phyloP scores from a whole-genome alignment of 1,140 invertebrate genomes.

The Sycobia sp. region DNA sequence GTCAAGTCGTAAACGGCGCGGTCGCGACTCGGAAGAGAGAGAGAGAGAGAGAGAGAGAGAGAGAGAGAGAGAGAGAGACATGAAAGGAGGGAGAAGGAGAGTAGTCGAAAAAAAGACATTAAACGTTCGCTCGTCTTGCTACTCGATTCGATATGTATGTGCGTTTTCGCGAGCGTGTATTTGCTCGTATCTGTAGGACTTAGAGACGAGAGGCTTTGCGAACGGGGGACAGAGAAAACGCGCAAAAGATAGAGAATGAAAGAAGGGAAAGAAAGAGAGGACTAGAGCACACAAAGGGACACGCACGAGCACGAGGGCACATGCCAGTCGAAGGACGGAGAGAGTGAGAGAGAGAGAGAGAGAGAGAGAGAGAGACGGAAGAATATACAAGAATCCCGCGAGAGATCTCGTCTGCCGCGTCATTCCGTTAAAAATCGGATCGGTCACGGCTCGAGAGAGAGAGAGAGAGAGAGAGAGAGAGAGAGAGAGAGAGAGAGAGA shows the following conservation, averaged over 20 bases:
- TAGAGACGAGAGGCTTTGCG: no score
- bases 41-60: no score
- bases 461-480: neutral
- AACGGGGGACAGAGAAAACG: no score
- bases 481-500: neutral
- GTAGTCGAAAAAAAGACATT: conserved; percentile 14
- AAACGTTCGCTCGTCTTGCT: neutral
- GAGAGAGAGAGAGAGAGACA: no score
- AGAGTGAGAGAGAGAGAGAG: neutral
- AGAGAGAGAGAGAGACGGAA: neutral
- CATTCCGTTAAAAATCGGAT: conserved; percentile 59
- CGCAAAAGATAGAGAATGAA: no score
- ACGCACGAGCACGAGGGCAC: neutral
- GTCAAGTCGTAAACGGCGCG: conserved; percentile 30
- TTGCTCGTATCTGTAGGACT: no score
- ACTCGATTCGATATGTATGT: no score
- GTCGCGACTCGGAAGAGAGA: conserved; percentile 3
- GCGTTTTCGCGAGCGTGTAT: no score
- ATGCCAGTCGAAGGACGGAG: neutral
- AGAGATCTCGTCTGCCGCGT: conserved; percentile 28
- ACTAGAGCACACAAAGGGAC: neutral
- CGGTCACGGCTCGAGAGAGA: conserved; percentile 50
- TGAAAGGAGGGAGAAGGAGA: no score
- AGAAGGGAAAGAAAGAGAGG: no score
- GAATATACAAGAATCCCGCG: neutral